Base-by-base conservation (phyloP, 1,140 invertebrate species). In the Drosophila trapezifrons region DNA sequence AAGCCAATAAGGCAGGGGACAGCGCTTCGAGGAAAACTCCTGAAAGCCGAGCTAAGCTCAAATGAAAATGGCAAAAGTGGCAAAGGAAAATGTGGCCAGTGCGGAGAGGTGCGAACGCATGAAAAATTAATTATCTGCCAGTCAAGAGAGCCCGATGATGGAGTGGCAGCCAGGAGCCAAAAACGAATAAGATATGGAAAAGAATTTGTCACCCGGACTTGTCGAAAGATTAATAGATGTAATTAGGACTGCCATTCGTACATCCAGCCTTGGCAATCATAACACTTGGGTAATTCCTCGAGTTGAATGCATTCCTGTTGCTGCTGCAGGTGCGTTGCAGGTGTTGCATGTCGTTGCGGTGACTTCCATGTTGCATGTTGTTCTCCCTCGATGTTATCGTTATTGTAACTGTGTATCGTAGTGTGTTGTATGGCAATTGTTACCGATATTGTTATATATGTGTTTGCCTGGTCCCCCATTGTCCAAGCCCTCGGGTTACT, bases 81-180 rank as follows among this genome's bases (percentile, higher is more conserved):
- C 6, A 20, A 57, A 40, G 51, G 9, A 20, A 57, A 40, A n/a
- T 20, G 6, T 25, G 46, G 17, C 37, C 1, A 8, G 25, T 15
- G 45, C 47, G 35, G 25, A 18, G 20, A 55, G 43, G 29, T 58
- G 54, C 18, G 42, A 35, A 17, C 55, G 43, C 47, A 77, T 81
- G 73, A 77, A 81, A 77, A 77, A 81, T 81, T 81, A 73, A 81
- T 81, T 81, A 77, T 81, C 60, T 73, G 40, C 70, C 71, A 46
- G 70, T 60, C 32, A 58, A 47, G 38, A 18, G 15, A 42, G 43
- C 17, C 22, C 37, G 46, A 43, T 66, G 65, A 69, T 54, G 17
- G 46, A 69, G 37, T 25, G 58, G 27, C 32, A 10, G 12, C 6
- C 20, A 25, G 51, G 47, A 27, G 38, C n/a, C 32, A 37, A 51